phyloP scores from a whole-genome alignment of 2,888 invertebrate species.

The Oeneis ivallda region DNA sequence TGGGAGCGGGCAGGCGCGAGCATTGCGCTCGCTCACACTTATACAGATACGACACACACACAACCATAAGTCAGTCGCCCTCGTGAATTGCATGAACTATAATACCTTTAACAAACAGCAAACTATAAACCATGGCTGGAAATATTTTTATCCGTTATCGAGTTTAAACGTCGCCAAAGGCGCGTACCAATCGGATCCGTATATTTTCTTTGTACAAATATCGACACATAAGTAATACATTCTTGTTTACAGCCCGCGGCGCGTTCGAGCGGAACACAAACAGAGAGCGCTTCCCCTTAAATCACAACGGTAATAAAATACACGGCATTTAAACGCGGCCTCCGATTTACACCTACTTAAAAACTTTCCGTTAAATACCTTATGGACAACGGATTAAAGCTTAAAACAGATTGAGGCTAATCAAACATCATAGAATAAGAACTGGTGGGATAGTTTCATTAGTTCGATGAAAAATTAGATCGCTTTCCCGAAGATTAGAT shows the following conservation, averaged over 20 bases:
- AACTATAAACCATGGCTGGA: not conserved
- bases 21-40: too few relatives aligned
- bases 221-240: slow-evolving; percentile 12
- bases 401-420: not conserved
- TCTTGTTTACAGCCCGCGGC: slow-evolving; percentile 36
- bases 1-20: too few relatives aligned
- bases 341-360: slow-evolving; percentile 27
- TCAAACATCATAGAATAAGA: not conserved
- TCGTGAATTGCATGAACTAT: too few relatives aligned
- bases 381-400: not conserved
- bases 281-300: slow-evolving; percentile 34
- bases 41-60: too few relatives aligned
- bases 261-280: slow-evolving; percentile 36
- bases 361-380: slow-evolving; percentile 9
- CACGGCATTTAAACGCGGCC: slow-evolving; percentile 24
- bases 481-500: too few relatives aligned
- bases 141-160: not conserved
- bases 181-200: slow-evolving; percentile 1
- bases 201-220: slow-evolving; percentile 3
- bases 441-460: not conserved
- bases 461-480: not conserved
- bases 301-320: slow-evolving; percentile 41
- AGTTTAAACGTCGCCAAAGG: not conserved
- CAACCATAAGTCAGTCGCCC: too few relatives aligned
- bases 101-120: not conserved